A percentile compares a stretch with the other conserved stretches of the same genome.
These are phyloP conservation scores for Parnassius smintheus DNA, from an alignment of 2,888 invertebrate species.

Conservation along the genomic window DNA sequence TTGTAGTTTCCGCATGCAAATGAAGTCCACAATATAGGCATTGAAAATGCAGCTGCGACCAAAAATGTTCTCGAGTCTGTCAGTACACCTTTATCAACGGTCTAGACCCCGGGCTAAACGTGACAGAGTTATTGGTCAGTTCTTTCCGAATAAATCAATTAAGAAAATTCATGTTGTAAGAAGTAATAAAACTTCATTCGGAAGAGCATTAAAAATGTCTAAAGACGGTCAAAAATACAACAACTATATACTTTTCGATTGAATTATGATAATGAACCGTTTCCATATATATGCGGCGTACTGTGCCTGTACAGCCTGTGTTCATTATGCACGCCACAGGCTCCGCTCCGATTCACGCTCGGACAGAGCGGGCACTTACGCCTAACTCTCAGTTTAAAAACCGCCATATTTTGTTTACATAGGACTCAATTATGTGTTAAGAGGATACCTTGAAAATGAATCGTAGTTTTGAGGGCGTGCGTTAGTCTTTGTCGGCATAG, in stretches of 20 bases:
- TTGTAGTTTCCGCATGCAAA: slow-evolving; percentile 22
- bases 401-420: too few relatives aligned
- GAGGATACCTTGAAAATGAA: too few relatives aligned
- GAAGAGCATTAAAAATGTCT: background rate
- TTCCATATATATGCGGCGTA: too few relatives aligned
- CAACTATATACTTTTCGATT: background rate
- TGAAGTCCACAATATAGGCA: slow-evolving; percentile 11
- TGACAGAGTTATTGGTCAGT: slow-evolving; percentile 17
- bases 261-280: background rate
- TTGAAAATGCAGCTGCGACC: slow-evolving; percentile 20
- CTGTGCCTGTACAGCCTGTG: too few relatives aligned
- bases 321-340: too few relatives aligned
- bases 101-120: slow-evolving; percentile 22
- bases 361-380: too few relatives aligned
- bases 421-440: too few relatives aligned
- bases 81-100: slow-evolving; percentile 22
- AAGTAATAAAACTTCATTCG: slow-evolving; percentile 13
- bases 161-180: slow-evolving; percentile 20
- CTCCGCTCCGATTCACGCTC: too few relatives aligned
- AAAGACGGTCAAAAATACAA: background rate
- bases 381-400: too few relatives aligned
- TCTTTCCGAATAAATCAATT: slow-evolving; percentile 15
- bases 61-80: slow-evolving; percentile 16
- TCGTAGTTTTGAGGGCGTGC: too few relatives aligned
- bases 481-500: too few relatives aligned